A percentile compares a stretch with the other conserved stretches of the same genome.
Conservation (phyloP, 1,140 invertebrate species). For the Meteorus sp. region DNA sequence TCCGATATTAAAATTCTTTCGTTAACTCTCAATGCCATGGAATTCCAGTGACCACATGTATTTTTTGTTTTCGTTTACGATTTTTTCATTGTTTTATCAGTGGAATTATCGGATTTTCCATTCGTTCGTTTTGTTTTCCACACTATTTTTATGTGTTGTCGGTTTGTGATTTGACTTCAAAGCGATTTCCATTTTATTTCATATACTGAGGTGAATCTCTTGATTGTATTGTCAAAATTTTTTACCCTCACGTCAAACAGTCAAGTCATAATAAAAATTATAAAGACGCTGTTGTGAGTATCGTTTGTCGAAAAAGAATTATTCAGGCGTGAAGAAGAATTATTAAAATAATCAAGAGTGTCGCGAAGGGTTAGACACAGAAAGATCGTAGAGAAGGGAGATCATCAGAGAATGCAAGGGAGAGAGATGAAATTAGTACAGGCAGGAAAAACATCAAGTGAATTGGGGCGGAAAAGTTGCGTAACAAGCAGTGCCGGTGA, state of each 20-base stretch:
- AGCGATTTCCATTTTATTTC: too few species aligned
- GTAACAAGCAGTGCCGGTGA: slow-evolving; percentile 43
- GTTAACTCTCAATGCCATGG: slow-evolving; percentile 6
- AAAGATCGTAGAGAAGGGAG: slow-evolving; percentile 8
- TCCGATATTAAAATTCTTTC: slow-evolving; percentile 33
- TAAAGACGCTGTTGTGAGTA: slow-evolving; percentile 13
- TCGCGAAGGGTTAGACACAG: neutral
- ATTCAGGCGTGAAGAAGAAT: slow-evolving; percentile 42
- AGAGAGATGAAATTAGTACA: neutral
- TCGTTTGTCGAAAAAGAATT: slow-evolving; percentile 33
- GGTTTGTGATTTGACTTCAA: too few species aligned
- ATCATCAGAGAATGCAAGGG: slow-evolving; percentile 27
- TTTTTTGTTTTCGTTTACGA: neutral
- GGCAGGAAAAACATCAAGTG: slow-evolving; percentile 34
- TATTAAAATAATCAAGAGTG: slow-evolving; percentile 44
- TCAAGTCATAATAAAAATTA: slow-evolving; percentile 29
- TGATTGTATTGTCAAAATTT: too few species aligned
- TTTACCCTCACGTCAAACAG: neutral
- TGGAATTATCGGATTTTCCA: neutral
- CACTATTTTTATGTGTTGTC: too few species aligned
- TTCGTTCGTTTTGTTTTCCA: slow-evolving; percentile 1
- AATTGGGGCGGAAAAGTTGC: slow-evolving; percentile 47
- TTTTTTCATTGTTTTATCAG: neutral
- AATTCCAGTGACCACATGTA: slow-evolving; percentile 5
- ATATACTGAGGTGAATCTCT: too few species aligned